phyloP scores from a whole-genome alignment of 2,113 vertebrate genomes.

The Pachyramphus minor region DNA sequence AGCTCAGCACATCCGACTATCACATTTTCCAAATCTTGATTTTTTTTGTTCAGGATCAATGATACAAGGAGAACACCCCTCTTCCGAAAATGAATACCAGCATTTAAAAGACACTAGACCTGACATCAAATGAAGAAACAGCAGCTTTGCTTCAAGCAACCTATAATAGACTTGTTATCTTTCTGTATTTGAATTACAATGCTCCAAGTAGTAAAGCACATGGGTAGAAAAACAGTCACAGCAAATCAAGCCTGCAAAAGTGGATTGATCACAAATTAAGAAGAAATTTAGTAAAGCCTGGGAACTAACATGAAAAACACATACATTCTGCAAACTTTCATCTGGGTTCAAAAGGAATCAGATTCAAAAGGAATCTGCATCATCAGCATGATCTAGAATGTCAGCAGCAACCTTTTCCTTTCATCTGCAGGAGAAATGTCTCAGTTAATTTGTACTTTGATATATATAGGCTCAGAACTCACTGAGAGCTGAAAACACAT shows the following conservation, averaged over 20 bases:
- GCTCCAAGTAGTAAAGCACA: not conserved
- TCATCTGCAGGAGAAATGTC: not conserved
- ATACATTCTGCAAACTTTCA: not conserved
- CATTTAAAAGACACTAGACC: not conserved
- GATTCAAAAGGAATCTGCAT: not conserved
- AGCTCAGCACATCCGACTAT: not conserved
- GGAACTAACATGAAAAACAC: not conserved
- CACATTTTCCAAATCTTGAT: not conserved
- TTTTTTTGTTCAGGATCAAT: no score
- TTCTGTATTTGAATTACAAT: not conserved
- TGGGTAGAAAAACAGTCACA: not conserved
- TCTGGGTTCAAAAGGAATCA: not conserved
- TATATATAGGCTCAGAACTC: not conserved
- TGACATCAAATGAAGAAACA: not conserved
- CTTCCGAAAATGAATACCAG: not conserved
- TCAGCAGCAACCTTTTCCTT: not conserved
- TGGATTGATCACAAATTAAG: not conserved
- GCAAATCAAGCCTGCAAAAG: not conserved
- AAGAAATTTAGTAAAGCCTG: not conserved
- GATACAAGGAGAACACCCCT: not conserved
- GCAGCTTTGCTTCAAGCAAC: not conserved
- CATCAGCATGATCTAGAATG: not conserved
- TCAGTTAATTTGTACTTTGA: not conserved
- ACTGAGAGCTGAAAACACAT: not conserved
- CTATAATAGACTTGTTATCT: not conserved